A percentile compares a stretch with the other conserved stretches of the same genome.
Conservation (phyloP, 2,888 invertebrate genomes). For the Zootermopsis nevadensis region DNA sequence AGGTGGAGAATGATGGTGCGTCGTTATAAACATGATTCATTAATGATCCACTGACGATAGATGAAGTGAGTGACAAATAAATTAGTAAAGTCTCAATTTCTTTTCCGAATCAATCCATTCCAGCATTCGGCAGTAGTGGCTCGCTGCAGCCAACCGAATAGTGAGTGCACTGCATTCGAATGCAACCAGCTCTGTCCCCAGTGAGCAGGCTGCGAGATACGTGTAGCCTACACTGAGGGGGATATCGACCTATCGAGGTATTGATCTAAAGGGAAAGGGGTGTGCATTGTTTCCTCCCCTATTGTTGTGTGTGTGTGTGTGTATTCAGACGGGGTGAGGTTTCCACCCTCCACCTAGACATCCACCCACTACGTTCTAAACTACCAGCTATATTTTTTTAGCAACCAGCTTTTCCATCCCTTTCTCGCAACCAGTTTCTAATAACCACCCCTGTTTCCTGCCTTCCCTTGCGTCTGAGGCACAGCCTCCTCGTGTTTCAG, state of each 20-base stretch:
- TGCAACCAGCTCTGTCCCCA: slow-evolving; percentile 7
- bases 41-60: no score
- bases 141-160: slow-evolving; percentile 14
- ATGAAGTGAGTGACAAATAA: no score
- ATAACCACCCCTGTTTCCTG: neutral
- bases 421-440: neutral
- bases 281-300: slow-evolving; percentile 29
- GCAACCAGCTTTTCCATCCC: neutral
- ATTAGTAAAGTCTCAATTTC: no score
- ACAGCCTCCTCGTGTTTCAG: neutral
- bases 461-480: neutral
- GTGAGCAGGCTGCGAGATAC: neutral
- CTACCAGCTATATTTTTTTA: slow-evolving; percentile 1
- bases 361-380: slow-evolving; percentile 15
- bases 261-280: slow-evolving; percentile 38
- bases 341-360: neutral
- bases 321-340: slow-evolving; percentile 11
- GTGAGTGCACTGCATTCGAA: slow-evolving; percentile 31
- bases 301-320: slow-evolving; percentile 22
- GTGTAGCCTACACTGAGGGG: neutral
- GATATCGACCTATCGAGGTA: slow-evolving; percentile 40
- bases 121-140: no score
- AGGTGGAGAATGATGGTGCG: no score
- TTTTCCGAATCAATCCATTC: no score
- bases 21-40: no score